Conservation (phyloP, 1,140 invertebrate genomes). For the Brachionus manjavacas region DNA sequence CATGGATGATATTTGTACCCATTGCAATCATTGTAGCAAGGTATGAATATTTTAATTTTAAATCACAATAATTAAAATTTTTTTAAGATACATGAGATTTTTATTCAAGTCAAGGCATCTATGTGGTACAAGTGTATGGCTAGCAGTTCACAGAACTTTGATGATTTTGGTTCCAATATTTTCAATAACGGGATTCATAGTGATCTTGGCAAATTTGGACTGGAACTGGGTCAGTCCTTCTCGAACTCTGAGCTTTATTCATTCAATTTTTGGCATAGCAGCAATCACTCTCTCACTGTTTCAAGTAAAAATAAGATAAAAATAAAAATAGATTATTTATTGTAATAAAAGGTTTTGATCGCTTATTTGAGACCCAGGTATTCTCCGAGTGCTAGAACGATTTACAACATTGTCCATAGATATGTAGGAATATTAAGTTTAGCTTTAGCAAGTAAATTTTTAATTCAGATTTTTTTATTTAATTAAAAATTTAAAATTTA, state of each 20-base stretch:
- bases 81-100: neutral
- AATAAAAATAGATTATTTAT: neutral
- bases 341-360: neutral
- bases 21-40: slow-evolving; percentile 14
- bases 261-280: slow-evolving; percentile 28
- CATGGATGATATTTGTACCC: slow-evolving; percentile 29
- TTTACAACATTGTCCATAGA: neutral
- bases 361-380: neutral
- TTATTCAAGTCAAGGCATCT: neutral
- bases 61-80: too few species aligned
- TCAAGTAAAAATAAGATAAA: neutral
- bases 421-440: neutral
- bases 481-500: neutral
- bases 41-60: neutral
- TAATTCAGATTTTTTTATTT: too few species aligned
- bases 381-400: neutral
- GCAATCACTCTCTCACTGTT: neutral
- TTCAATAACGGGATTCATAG: neutral
- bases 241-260: neutral
- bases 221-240: neutral
- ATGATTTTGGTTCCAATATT: slow-evolving; percentile 17
- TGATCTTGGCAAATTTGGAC: slow-evolving; percentile 19
- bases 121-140: neutral
- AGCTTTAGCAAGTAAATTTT: neutral
- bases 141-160: slow-evolving; percentile 9